phyloP scores from a whole-genome alignment of 2,888 invertebrate genomes.

The Meloe dianella region DNA sequence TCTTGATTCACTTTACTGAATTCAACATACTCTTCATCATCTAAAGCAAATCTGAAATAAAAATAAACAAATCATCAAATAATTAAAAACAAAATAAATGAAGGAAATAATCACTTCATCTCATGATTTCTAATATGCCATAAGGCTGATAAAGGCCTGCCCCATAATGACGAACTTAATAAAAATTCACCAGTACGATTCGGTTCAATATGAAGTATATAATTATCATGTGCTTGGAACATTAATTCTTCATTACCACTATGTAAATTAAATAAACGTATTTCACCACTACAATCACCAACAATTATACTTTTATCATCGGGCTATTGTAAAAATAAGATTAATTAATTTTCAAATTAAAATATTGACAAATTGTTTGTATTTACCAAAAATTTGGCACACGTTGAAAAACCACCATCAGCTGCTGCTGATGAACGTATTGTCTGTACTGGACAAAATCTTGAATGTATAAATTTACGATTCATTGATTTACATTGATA shows the following conservation, averaged over 20 bases:
- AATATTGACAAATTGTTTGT: background rate
- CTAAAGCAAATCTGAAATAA: conserved; percentile 69
- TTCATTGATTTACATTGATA: conserved; percentile 70
- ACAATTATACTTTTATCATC: conserved; percentile 68
- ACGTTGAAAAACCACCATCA: conserved; percentile 77
- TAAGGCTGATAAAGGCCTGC: conserved; percentile 80
- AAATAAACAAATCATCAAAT: conserved; percentile 21
- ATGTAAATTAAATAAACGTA: conserved; percentile 85
- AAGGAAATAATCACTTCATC: conserved; percentile 63
- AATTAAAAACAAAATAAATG: background rate
- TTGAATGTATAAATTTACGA: conserved; percentile 82
- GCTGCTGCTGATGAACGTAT: conserved; percentile 67
- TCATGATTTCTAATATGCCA: conserved; percentile 76
- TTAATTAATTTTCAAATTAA: conserved; percentile 1
- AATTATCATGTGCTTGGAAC: conserved; percentile 84
- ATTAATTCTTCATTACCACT: conserved; percentile 81
- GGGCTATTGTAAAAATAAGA: conserved; percentile 48
- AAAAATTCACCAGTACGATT: conserved; percentile 78
- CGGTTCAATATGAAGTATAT: conserved; percentile 79
- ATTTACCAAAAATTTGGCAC: conserved; percentile 57
- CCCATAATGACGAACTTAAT: conserved; percentile 85
- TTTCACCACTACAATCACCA: conserved; percentile 90
- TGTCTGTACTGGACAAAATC: conserved; percentile 78
- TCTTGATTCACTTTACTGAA: conserved; percentile 88
- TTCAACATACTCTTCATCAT: conserved; percentile 89